Percentiles rank a stretch among this genome's conserved stretches.
Evolutionary conservation across 2,797 vertebrate species (phyloP).

Genomic region (Acropternis orthonyx): DNA sequence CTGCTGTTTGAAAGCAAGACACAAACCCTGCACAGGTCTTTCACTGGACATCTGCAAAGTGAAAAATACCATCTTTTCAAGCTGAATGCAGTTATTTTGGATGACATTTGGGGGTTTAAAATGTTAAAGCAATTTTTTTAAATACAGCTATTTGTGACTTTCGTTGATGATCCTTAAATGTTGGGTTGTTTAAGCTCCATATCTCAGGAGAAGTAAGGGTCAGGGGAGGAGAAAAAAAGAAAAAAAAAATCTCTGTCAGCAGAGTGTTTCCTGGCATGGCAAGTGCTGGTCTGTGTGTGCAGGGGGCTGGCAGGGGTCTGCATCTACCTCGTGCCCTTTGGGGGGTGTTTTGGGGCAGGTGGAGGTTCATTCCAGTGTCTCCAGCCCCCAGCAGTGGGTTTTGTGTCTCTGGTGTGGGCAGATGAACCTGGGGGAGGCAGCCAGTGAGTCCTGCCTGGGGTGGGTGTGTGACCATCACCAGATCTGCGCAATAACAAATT

Average conservation of each 20-base stretch:
- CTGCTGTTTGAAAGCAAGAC: background rate
- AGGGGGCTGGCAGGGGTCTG: background rate
- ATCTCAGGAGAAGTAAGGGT: background rate
- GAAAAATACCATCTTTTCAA: background rate
- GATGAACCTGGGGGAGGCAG: accelerated
- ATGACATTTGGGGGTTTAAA: conserved; percentile 42
- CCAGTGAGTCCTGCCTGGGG: background rate
- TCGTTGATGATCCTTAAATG: background rate
- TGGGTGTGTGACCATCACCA: accelerated
- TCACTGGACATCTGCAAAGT: background rate
- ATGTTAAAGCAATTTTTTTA: conserved; percentile 36
- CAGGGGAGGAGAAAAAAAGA: background rate
- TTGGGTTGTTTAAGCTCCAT: background rate
- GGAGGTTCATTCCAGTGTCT: accelerated
- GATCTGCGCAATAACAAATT: background rate
- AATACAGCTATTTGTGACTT: conserved; percentile 55
- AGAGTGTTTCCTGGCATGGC: background rate
- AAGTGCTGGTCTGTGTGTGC: background rate
- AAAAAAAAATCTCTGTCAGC: background rate
- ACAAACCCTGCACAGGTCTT: background rate
- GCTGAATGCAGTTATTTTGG: background rate
- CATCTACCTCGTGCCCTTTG: background rate
- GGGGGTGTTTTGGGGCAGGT: background rate
- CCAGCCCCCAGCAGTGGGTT: background rate
- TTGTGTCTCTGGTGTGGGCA: background rate